Conservation (phyloP, 2,888 invertebrate genomes). For the Heliconius cydno region DNA sequence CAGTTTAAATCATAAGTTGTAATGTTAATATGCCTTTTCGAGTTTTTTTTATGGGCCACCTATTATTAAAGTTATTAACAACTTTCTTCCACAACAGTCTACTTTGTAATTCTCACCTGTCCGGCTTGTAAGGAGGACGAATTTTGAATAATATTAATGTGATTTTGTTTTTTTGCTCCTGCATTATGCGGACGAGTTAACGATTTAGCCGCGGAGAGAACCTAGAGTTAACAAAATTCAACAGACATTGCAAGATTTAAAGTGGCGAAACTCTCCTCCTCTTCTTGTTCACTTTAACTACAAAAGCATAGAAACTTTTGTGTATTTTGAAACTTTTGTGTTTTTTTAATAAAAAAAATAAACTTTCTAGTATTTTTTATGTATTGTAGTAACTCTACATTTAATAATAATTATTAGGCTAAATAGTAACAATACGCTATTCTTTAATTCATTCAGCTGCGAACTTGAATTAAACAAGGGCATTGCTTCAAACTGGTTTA, state of each 20-base stretch:
- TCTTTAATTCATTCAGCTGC: slow-evolving; percentile 37
- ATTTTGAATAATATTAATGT: background rate
- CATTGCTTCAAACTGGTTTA: slow-evolving; percentile 39
- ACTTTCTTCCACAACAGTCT: slow-evolving; percentile 7
- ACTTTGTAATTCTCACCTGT: slow-evolving; percentile 21
- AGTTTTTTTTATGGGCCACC: background rate
- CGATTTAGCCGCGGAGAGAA: background rate
- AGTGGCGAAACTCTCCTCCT: no score
- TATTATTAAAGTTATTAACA: slow-evolving; percentile 26
- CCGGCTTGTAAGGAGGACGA: background rate
- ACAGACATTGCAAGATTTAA: no score
- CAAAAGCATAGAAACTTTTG: no score
- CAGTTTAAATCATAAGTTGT: slow-evolving; percentile 21
- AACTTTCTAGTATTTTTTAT: background rate
- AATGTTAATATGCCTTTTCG: slow-evolving; percentile 21
- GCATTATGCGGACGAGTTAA: background rate
- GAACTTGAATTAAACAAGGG: slow-evolving; percentile 43
- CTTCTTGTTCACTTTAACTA: no score
- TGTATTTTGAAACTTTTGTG: background rate
- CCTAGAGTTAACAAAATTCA: background rate
- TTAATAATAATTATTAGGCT: background rate
- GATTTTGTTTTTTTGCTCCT: background rate
- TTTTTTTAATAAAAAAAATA: background rate
- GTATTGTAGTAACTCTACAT: background rate
- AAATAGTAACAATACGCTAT: slow-evolving; percentile 1